Conservation (phyloP, 1,140 invertebrate species). For the Neodiprion lecontei region DNA sequence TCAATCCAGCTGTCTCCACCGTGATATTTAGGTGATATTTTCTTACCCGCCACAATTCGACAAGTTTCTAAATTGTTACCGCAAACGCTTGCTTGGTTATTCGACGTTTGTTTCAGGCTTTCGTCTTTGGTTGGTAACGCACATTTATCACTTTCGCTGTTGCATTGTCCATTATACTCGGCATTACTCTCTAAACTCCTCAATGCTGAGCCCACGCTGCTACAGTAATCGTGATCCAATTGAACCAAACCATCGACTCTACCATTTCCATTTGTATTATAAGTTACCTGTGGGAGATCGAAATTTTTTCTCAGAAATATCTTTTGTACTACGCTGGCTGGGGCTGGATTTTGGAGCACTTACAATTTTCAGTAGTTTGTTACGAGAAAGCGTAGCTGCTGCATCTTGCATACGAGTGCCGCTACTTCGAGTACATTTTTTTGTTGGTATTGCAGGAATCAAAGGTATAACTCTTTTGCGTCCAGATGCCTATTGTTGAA, state of each 20-base stretch:
- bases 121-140: conserved; percentile 23
- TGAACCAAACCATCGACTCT: conserved; percentile 47
- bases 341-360: conserved; percentile 17
- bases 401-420: conserved; percentile 53
- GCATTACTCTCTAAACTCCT: conserved; percentile 29
- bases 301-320: not conserved
- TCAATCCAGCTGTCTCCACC: conserved; percentile 30
- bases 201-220: conserved; percentile 33
- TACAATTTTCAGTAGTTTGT: conserved; percentile 53
- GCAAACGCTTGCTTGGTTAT: not conserved
- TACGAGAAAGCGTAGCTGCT: conserved; percentile 42
- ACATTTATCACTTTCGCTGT: conserved; percentile 28
- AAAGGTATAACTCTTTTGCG: conserved; percentile 59
- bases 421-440: conserved; percentile 40
- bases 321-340: no score
- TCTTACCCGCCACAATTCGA: not conserved
- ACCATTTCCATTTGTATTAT: conserved; percentile 23
- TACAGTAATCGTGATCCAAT: conserved; percentile 65
- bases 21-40: not conserved
- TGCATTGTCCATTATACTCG: conserved; percentile 29
- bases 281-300: conserved; percentile 28
- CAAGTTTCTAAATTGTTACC: not conserved
- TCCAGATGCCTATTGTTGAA: conserved; percentile 48
- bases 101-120: not conserved
- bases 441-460: conserved; percentile 56